Evolutionary conservation across 1,140 invertebrate genomes (phyloP).

Genomic region (Drosophila sturtevanti): DNA sequence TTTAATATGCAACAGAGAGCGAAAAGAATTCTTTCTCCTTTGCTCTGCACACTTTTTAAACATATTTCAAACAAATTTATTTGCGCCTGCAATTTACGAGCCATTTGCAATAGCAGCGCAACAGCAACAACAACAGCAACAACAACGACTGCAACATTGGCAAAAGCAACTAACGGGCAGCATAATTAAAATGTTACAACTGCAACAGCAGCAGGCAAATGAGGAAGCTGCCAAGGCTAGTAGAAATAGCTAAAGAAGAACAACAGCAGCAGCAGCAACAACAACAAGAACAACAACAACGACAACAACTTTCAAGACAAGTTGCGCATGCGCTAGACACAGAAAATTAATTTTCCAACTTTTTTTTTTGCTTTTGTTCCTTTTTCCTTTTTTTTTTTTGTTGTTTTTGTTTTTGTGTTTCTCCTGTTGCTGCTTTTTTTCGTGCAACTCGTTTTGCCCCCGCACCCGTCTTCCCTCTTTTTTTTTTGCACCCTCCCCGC

Average conservation of each 20-base stretch:
- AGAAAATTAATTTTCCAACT: conserved; percentile 69
- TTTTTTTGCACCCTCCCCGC: not conserved
- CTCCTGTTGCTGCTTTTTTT: not conserved
- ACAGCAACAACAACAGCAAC: not conserved
- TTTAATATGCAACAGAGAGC: too few species aligned
- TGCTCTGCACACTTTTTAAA: conserved; percentile 35
- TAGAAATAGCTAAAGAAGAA: conserved; percentile 31
- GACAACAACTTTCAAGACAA: conserved; percentile 48
- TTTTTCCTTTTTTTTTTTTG: conserved; percentile 8
- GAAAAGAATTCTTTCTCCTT: conserved; percentile 29
- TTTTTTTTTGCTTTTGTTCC: conserved; percentile 28
- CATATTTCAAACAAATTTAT: conserved; percentile 78
- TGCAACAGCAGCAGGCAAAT: conserved; percentile 63
- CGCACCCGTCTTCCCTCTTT: not conserved
- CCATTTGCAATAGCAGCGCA: conserved; percentile 10
- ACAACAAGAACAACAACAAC: conserved; percentile 11
- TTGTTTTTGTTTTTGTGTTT: conserved; percentile 16
- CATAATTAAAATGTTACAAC: conserved; percentile 77
- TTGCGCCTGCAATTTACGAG: conserved; percentile 75
- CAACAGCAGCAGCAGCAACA: conserved; percentile 10
- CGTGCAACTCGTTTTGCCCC: conserved; percentile 2
- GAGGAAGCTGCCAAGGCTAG: conserved; percentile 59
- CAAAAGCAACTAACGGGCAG: conserved; percentile 56
- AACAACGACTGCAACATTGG: conserved; percentile 23
- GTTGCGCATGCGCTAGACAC: conserved; percentile 71